Conservation (phyloP, 2,888 invertebrate genomes). For the Bembecia ichneumoniformis region DNA sequence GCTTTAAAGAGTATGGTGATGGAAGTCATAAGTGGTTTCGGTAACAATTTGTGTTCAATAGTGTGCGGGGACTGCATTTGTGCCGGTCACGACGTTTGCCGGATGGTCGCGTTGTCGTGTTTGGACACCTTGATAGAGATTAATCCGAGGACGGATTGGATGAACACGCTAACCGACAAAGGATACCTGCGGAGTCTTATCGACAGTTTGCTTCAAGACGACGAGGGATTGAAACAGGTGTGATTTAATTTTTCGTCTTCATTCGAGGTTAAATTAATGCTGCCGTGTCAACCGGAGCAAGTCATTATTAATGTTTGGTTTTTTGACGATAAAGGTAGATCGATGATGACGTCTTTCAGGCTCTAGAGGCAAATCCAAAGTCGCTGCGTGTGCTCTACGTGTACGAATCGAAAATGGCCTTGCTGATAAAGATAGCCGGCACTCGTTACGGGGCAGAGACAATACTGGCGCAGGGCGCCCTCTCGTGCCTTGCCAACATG, state of each 20-base stretch:
- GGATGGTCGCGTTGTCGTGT: conserved; percentile 89
- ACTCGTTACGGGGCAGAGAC: conserved; percentile 79
- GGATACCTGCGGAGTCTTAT: conserved; percentile 88
- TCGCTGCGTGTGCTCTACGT: conserved; percentile 85
- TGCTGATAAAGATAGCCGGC: conserved; percentile 79
- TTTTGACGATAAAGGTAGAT: too few relatives aligned
- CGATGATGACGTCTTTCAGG: conserved; percentile 22
- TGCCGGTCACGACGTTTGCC: conserved; percentile 87
- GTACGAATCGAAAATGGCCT: conserved; percentile 89
- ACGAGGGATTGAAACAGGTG: conserved; percentile 75
- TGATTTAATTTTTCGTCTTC: conserved; percentile 8
- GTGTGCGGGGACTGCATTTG: conserved; percentile 91
- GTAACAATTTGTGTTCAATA: conserved; percentile 82
- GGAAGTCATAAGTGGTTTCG: conserved; percentile 77
- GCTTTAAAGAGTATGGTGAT: conserved; percentile 54
- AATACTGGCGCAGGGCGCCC: conserved; percentile 80
- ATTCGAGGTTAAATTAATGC: too few relatives aligned
- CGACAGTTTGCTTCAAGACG: conserved; percentile 83
- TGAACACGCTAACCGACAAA: conserved; percentile 50
- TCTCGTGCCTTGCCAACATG: conserved; percentile 78
- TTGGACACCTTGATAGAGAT: conserved; percentile 84
- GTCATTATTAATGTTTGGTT: too few relatives aligned
- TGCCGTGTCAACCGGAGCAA: too few relatives aligned
- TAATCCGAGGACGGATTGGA: conserved; percentile 76
- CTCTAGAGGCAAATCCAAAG: conserved; percentile 77